Base-by-base conservation (phyloP, 2,888 invertebrate genomes). In the Corbicula japonica region DNA sequence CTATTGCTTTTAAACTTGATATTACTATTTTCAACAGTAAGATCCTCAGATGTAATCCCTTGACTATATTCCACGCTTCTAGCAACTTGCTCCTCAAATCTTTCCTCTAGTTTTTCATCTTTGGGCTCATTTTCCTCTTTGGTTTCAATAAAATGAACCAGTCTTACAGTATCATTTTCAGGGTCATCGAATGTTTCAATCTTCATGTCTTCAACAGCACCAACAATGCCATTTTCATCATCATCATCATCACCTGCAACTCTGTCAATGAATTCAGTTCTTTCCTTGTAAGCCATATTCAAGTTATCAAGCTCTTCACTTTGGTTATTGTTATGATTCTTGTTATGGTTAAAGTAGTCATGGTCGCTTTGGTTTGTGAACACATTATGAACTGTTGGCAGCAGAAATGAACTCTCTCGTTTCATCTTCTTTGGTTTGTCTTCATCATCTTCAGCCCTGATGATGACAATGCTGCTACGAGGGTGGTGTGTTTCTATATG, bases 381-480 rank as follows among this genome's bases (percentile, higher is more conserved):
- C 2, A 65, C 61, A 41, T 70, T 75, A 30, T 71, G 66, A 34
- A 65, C 63, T 56, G 56, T 71, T n/a, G 79, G 79, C 23, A 79
- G 61, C 34, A 73, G 34, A 34, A 80, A 80, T 34, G 80, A 76
- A 48, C 78, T 73, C 54, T 79, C 82, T 5, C 61, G 46, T 6
- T 32, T 52, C 4, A 54, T 34, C 56, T 75, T 72, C 30, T 86
- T 86, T 12, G 72, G 56, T n/a, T 74, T 78, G 0, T 79, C 80
- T 35, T 85, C 84, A 8, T 85, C 82, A 21, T 84, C 84, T 46
- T 83, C 83, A 8, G 83, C 74, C 23, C 83, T 78, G 23, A 87
- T 87, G 10, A 87, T 87, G 35, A 87, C 70, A 23, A 87, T 87
- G 32, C 84, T 84, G 34, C 86, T 87, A 38, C 87, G 76, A 18